phyloP scores from a whole-genome alignment of 2,888 invertebrate species.

The Oscheius sp. region DNA sequence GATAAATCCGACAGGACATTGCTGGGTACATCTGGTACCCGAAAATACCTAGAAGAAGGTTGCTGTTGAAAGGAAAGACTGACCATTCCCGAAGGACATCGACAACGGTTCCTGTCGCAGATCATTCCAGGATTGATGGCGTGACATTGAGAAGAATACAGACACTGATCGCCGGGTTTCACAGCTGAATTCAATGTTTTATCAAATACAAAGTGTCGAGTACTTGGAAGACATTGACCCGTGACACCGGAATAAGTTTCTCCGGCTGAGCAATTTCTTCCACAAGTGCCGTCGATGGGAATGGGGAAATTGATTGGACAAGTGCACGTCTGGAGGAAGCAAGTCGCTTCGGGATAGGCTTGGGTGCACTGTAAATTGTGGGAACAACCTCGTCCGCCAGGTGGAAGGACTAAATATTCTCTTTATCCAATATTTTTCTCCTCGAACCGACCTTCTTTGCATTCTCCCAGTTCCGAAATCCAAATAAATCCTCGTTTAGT shows the following conservation, averaged over 20 bases:
- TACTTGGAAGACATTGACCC: slow-evolving; percentile 69
- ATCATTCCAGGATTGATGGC: slow-evolving; percentile 67
- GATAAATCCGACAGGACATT: slow-evolving; percentile 58
- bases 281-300: slow-evolving; percentile 73
- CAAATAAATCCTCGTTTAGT: slow-evolving; percentile 71
- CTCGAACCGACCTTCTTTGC: slow-evolving; percentile 63
- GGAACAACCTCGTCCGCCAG: slow-evolving; percentile 70
- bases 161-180: slow-evolving; percentile 70
- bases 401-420: slow-evolving; percentile 68
- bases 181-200: slow-evolving; percentile 58
- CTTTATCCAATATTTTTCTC: neutral
- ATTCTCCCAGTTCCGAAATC: slow-evolving; percentile 72
- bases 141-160: slow-evolving; percentile 72
- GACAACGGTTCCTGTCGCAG: slow-evolving; percentile 65
- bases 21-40: slow-evolving; percentile 54
- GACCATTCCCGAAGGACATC: slow-evolving; percentile 61
- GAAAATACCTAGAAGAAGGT: slow-evolving; percentile 43
- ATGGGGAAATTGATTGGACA: slow-evolving; percentile 69
- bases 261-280: slow-evolving; percentile 65
- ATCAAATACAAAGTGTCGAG: neutral
- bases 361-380: slow-evolving; percentile 72
- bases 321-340: slow-evolving; percentile 66
- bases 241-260: slow-evolving; percentile 70
- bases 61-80: neutral
- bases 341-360: slow-evolving; percentile 61